phyloP scores from a whole-genome alignment of 2,113 vertebrate species.

The Rhinolophus ferrumequinum region DNA sequence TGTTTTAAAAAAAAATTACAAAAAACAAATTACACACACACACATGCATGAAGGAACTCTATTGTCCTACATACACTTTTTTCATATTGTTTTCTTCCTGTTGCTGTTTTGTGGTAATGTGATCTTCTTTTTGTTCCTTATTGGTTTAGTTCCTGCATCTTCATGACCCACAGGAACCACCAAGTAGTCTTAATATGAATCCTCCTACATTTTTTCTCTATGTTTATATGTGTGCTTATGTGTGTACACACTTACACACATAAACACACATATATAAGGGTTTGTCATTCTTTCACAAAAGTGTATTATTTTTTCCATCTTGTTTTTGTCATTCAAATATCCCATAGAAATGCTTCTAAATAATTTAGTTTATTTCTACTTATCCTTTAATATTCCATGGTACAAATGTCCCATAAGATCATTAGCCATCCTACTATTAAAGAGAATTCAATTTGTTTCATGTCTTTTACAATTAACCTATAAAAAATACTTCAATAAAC shows the following conservation, averaged over 20 bases:
- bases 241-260: neutral
- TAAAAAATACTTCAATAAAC: neutral
- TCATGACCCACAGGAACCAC: neutral
- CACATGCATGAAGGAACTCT: neutral
- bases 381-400: neutral
- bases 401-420: neutral
- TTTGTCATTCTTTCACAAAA: neutral
- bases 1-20: neutral
- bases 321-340: neutral
- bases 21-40: neutral
- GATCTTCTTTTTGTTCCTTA: neutral
- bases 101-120: neutral
- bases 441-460: neutral
- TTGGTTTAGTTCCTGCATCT: neutral
- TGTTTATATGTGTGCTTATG: neutral
- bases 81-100: neutral
- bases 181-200: neutral
- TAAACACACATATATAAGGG: neutral
- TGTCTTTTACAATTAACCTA: neutral
- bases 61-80: neutral
- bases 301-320: neutral
- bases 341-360: neutral
- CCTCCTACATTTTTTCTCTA: neutral
- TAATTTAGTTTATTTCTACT: neutral
- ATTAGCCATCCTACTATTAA: neutral